These are phyloP conservation scores for Lophius piscatorius DNA, from an alignment of 2,113 vertebrate genomes.

Conservation along the genomic window DNA sequence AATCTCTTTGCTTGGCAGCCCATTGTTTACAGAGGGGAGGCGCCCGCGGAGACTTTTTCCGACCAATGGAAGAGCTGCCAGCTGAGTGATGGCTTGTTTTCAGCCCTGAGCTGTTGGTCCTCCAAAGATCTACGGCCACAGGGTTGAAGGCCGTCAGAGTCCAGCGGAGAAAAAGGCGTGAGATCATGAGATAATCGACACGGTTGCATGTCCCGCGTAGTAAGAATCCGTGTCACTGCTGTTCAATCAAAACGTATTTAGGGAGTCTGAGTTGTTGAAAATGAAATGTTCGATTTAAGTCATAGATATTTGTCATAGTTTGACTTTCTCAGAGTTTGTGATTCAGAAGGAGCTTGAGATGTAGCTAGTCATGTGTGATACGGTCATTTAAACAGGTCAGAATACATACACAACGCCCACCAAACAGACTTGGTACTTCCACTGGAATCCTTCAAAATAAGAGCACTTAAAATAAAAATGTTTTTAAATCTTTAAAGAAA, in stretches of 20 bases:
- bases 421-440: too few species aligned
- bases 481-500: too few species aligned
- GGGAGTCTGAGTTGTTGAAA: too few species aligned
- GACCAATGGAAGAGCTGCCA: conserved; percentile 46
- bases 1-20: conserved; percentile 53
- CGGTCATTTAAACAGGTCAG: too few species aligned
- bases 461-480: too few species aligned
- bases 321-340: too few species aligned
- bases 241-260: conserved; percentile 12
- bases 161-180: conserved; percentile 7
- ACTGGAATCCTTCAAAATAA: too few species aligned
- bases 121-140: conserved; percentile 35
- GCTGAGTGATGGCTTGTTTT: conserved; percentile 30
- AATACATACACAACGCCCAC: too few species aligned
- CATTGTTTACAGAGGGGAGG: conserved; percentile 55
- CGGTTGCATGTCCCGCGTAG: conserved; percentile 2
- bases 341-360: too few species aligned
- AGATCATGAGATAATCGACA: conserved; percentile 28
- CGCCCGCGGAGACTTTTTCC: conserved; percentile 47
- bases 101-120: conserved; percentile 22
- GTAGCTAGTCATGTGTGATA: too few species aligned
- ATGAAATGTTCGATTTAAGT: too few species aligned
- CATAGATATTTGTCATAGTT: too few species aligned
- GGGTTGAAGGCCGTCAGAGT: conserved; percentile 22
- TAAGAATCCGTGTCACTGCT: neutral